Evolutionary conservation across 2,797 vertebrate genomes (phyloP).

Genomic region (Manis javanica): DNA sequence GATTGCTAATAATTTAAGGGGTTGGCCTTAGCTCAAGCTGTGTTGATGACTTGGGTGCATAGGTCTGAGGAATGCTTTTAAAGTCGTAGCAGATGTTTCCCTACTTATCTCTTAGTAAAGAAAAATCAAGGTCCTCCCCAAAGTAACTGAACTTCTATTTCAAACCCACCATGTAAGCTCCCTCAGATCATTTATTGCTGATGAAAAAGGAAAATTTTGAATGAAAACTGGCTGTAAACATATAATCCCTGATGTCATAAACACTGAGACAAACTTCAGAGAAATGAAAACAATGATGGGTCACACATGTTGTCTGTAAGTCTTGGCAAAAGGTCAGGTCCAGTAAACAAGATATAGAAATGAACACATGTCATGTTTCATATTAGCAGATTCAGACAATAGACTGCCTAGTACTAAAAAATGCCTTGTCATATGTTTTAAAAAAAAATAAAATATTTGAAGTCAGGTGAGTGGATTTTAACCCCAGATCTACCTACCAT

Average conservation of each 20-base stretch:
- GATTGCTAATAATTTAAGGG: background rate
- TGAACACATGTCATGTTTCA: conserved; percentile 22
- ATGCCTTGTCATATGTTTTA: background rate
- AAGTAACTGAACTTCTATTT: conserved; percentile 49
- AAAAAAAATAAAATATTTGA: conserved; percentile 48
- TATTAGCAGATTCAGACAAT: background rate
- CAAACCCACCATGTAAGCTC: background rate
- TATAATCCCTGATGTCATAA: conserved; percentile 21
- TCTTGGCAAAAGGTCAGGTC: conserved; percentile 29
- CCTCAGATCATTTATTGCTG: background rate
- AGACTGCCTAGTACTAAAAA: conserved; percentile 39
- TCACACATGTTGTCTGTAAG: background rate
- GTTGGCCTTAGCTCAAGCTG: background rate
- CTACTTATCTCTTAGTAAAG: background rate
- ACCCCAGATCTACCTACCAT: background rate
- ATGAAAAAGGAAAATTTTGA: background rate
- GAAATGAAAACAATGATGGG: background rate
- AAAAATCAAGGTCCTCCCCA: background rate
- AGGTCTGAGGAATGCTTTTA: background rate
- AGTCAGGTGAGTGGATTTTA: conserved; percentile 42
- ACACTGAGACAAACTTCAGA: conserved; percentile 25
- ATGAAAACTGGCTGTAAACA: conserved; percentile 25
- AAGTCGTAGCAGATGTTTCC: background rate
- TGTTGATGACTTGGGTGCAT: background rate
- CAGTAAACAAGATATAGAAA: background rate